Base-by-base conservation (phyloP, 1,140 invertebrate species). In the Hermetia illucens region DNA sequence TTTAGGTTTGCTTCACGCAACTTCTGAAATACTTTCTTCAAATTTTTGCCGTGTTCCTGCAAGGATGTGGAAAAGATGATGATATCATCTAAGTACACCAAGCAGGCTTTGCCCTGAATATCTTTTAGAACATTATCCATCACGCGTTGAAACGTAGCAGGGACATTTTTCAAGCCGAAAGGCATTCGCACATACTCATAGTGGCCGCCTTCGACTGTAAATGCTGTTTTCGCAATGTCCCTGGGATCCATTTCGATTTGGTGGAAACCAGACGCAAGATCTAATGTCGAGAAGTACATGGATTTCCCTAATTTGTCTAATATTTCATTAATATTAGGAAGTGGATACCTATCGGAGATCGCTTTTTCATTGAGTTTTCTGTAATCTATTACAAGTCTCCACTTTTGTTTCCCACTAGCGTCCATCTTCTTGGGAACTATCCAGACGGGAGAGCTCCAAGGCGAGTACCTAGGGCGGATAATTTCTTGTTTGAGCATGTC, bases 241-340 rank as follows among this genome's bases (percentile, higher is more conserved):
- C 34, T 16, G 12, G 13, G 8, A 12, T 39, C 17, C 19, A 39
- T 3, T 3, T n/a, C 2, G 5, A 39, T 34, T 24, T 39, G 38
- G 47, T 55, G 63, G 47, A 63, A 72, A 4, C 66, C 68, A 24
- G 44, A 51, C 0, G 38, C 40, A 4, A 39, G 18, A 19, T 39
- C 38, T 16, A 39, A 17, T 9, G 31, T 34, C 8, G 32, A 32
- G 19, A 39, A 39, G 24, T 39, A 33, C 12, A 10, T 6, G 15
- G 20, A 33, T 5, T 21, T 6, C 13, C 30, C 21, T 15, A 39
- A 20, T 22, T 24, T 16, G 19, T 39, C 31, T n/a, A 39, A 16
- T n/a, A 34, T 39, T 6, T 39, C 32, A 5, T 13, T 20, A 15
- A 33, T 33, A 24, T 33, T 32, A 3, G 38, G 38, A 6, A 39